These are phyloP conservation scores for Tadarida brasiliensis DNA, from an alignment of 2,797 vertebrate species.

Conservation along the genomic window DNA sequence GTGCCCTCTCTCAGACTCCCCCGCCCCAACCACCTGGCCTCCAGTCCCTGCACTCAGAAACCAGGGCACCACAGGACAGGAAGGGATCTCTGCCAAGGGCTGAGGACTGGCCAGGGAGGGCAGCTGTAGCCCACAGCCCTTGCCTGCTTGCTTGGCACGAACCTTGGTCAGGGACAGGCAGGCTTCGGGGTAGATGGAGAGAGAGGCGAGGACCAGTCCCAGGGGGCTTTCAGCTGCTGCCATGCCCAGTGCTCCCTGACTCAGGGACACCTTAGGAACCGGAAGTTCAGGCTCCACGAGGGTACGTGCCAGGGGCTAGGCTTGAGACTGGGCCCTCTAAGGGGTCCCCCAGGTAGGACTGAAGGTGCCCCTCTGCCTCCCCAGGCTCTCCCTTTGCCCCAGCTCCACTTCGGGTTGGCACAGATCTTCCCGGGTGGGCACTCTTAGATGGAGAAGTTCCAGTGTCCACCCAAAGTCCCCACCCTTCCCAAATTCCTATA, in stretches of 20 bases:
- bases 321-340: neutral
- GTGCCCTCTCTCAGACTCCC: fast-evolving
- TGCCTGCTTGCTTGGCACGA: neutral
- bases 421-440: neutral
- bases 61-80: neutral
- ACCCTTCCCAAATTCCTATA: neutral
- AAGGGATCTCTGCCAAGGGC: neutral
- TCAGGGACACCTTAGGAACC: neutral
- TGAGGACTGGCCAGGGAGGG: neutral
- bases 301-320: neutral
- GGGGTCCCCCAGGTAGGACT: neutral
- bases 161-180: fast-evolving
- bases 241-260: fast-evolving
- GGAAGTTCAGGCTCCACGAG: neutral
- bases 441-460: neutral
- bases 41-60: neutral
- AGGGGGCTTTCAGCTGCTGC: neutral
- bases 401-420: too few species aligned
- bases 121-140: neutral
- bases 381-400: neutral
- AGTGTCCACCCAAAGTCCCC: neutral
- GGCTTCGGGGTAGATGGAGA: neutral
- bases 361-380: neutral
- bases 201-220: neutral
- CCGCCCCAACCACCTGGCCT: neutral